These are phyloP conservation scores for Lindbergichthys nudifrons DNA, from an alignment of 2,797 vertebrate species.

Conservation along the genomic window DNA sequence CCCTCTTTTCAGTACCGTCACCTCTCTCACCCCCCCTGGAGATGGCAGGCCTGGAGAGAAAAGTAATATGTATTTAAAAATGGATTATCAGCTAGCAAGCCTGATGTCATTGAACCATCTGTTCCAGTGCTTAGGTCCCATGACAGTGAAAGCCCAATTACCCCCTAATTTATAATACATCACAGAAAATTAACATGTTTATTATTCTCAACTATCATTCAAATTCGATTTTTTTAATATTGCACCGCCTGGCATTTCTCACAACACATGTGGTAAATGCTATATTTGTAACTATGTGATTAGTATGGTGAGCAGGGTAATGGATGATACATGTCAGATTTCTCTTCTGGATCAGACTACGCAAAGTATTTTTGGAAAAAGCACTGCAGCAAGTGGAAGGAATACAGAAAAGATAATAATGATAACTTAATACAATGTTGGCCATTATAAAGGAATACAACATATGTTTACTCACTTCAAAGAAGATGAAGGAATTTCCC, in stretches of 20 bases:
- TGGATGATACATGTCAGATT: constrained; percentile 5
- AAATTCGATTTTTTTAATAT: constrained; percentile 19
- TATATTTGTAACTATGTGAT: constrained; percentile 7
- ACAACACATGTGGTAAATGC: not conserved
- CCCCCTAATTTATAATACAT: constrained; percentile 33
- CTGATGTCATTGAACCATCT: constrained; percentile 46
- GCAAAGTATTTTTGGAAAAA: constrained; percentile 2
- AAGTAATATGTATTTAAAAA: constrained; percentile 21
- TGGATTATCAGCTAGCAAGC: constrained; percentile 7
- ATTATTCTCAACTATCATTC: constrained; percentile 17
- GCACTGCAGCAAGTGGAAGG: not conserved
- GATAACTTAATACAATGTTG: not conserved
- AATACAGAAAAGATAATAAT: not conserved
- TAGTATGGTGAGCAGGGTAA: not conserved
- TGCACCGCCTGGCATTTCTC: not conserved
- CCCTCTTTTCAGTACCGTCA: not conserved
- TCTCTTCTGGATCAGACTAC: not conserved
- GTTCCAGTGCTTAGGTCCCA: constrained; percentile 25
- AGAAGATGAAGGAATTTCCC: not conserved
- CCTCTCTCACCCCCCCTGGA: not conserved
- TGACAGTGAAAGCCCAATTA: constrained; percentile 50
- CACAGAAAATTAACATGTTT: constrained; percentile 37
- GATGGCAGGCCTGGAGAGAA: not conserved
- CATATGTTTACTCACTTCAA: not conserved
- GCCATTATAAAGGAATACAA: not conserved